Conservation (phyloP, 2,888 invertebrate genomes). For the Pheosia tremula region DNA sequence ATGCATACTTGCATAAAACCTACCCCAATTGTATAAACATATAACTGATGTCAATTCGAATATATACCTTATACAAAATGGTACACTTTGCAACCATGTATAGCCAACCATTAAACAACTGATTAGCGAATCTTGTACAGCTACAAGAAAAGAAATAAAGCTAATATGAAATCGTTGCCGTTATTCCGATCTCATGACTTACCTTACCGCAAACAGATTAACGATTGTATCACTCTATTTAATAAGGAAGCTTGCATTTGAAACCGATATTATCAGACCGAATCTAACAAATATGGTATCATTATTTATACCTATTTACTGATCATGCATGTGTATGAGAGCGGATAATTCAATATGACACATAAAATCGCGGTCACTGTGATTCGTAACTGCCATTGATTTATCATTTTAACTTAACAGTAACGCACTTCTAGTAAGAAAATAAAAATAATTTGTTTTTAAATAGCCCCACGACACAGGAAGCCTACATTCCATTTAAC, state of each 20-base stretch:
- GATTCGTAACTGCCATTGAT: neutral
- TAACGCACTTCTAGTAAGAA: no score
- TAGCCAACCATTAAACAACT: neutral
- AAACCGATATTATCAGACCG: neutral
- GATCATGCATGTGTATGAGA: neutral
- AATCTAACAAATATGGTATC: neutral
- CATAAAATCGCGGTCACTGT: neutral
- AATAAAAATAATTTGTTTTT: no score
- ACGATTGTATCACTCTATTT: slow-evolving; percentile 1
- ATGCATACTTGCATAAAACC: no score
- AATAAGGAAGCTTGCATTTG: neutral
- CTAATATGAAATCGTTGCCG: neutral
- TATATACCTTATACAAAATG: no score
- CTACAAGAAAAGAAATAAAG: neutral
- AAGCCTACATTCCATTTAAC: no score
- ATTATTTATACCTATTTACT: neutral
- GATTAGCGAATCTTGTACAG: neutral
- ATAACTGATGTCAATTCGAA: no score
- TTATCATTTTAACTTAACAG: neutral
- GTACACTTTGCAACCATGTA: no score
- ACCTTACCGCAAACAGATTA: neutral
- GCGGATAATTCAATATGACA: neutral
- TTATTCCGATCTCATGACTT: neutral
- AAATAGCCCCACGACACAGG: no score
- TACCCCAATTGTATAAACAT: no score